phyloP scores from a whole-genome alignment of 2,797 vertebrate species.

The Semaprochilodus insignis region DNA sequence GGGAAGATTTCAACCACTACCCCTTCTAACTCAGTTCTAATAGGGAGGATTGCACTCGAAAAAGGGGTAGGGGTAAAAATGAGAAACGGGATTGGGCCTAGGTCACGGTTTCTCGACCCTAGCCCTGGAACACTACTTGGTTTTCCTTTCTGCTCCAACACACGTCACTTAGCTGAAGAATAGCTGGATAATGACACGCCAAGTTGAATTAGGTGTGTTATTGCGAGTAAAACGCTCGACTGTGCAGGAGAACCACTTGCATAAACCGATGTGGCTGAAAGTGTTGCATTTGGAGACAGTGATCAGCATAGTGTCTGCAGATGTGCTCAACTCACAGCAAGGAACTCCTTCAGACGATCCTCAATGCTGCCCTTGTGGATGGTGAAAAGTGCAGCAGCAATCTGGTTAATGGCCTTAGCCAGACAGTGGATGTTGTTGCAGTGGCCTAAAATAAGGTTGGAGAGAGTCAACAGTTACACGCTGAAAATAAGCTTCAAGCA shows the following conservation, averaged over 20 bases:
- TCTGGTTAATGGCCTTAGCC: conserved; percentile 99
- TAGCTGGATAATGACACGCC: not conserved
- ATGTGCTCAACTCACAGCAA: conserved; percentile 85
- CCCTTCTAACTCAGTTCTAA: too few species aligned
- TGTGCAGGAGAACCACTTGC: not conserved
- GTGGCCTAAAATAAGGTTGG: conserved; percentile 81
- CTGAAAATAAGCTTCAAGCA: not conserved
- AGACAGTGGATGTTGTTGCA: conserved; percentile 99
- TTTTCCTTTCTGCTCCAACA: not conserved
- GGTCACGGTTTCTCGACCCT: too few species aligned
- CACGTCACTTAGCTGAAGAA: not conserved
- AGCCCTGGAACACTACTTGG: not conserved
- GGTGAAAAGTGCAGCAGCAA: conserved; percentile 96
- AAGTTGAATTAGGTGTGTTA: not conserved
- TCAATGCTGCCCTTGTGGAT: conserved; percentile 99
- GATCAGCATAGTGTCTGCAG: not conserved
- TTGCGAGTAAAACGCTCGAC: not conserved
- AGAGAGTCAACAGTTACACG: conserved; percentile 33
- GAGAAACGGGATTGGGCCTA: too few species aligned
- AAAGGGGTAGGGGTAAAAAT: too few species aligned
- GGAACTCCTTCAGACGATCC: conserved; percentile 97
- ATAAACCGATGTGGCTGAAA: not conserved
- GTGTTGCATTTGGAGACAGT: not conserved
- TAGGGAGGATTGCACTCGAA: too few species aligned
- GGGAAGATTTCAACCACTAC: too few species aligned